Evolutionary conservation across 2,888 invertebrate species (phyloP).

Genomic region (Psylliodes chrysocephalus): DNA sequence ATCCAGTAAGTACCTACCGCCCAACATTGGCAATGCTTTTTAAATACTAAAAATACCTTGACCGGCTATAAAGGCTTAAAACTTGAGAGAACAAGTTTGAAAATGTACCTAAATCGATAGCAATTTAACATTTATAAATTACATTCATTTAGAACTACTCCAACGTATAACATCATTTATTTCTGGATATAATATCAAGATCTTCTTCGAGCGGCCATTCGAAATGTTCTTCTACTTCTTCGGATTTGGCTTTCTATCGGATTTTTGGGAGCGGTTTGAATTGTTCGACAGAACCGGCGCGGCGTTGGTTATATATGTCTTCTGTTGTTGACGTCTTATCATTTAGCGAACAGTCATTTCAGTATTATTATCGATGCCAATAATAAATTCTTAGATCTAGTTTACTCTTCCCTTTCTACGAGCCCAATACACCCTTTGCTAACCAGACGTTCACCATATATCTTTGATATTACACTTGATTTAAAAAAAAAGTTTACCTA

Average conservation of each 20-base stretch:
- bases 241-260: conserved; percentile 39
- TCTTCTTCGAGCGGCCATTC: conserved; percentile 47
- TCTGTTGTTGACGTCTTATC: too few relatives aligned
- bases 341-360: too few relatives aligned
- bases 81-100: neutral
- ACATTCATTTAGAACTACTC: conserved; percentile 51
- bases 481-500: too few relatives aligned
- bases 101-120: conserved; percentile 52
- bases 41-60: neutral
- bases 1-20: neutral
- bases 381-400: too few relatives aligned
- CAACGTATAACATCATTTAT: conserved; percentile 51
- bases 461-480: too few relatives aligned
- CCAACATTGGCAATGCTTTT: neutral
- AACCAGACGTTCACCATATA: too few relatives aligned
- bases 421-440: too few relatives aligned
- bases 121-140: conserved; percentile 53
- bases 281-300: too few relatives aligned
- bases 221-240: conserved; percentile 35
- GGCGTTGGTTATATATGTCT: too few relatives aligned
- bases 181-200: conserved; percentile 48
- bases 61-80: neutral
- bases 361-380: too few relatives aligned
- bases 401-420: too few relatives aligned
- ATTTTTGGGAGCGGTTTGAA: conserved; percentile 51